Conservation (phyloP, 2,888 invertebrate species). For the Mythimna pallens region DNA sequence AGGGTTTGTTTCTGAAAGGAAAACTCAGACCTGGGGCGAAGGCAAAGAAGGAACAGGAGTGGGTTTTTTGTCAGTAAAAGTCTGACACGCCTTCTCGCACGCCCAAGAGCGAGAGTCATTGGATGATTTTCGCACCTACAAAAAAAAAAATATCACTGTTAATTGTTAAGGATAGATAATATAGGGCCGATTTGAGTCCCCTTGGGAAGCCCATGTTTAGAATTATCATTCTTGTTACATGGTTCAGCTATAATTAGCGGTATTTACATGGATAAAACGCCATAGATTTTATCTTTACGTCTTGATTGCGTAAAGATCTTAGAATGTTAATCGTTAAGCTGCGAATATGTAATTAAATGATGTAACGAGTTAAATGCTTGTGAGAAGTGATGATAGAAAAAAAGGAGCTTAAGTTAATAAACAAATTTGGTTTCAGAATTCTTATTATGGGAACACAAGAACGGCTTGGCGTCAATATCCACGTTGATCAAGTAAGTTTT, state of each 20-base stretch:
- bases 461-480: conserved; percentile 98
- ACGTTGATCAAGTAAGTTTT: conserved; percentile 94
- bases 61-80: no score
- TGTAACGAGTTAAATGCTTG: conserved; percentile 3
- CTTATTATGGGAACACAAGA: conserved; percentile 99
- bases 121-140: no score
- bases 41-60: no score
- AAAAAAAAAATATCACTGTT: no score
- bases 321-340: conserved; percentile 15
- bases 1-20: no score
- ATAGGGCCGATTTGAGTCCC: not conserved
- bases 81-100: no score
- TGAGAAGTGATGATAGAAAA: not conserved
- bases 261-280: not conserved
- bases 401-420: not conserved
- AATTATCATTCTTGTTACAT: no score
- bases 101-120: no score
- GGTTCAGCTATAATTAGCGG: not conserved
- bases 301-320: conserved; percentile 9
- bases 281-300: not conserved
- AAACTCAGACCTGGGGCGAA: no score
- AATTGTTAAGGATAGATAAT: no score
- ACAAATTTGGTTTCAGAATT: conserved; percentile 92
- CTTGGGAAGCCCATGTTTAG: not conserved
- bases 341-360: not conserved